phyloP scores from a whole-genome alignment of 2,797 vertebrate genomes.

The Coracias cyanogaster region DNA sequence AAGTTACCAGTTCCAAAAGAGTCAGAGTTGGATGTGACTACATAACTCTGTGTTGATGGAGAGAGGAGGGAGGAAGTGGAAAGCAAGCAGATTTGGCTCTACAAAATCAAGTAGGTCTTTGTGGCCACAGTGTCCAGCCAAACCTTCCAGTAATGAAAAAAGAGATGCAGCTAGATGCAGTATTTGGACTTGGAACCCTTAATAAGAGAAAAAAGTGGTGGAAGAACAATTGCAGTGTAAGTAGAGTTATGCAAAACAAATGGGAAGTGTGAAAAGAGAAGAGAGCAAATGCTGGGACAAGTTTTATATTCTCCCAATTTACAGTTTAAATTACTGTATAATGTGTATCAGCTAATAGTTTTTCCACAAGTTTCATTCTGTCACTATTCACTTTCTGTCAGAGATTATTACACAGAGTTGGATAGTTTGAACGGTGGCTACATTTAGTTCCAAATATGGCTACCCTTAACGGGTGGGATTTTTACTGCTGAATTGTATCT shows the following conservation, averaged over 20 bases:
- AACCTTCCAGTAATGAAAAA: neutral
- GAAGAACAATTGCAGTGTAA: neutral
- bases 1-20: neutral
- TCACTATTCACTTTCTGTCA: constrained; percentile 10
- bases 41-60: neutral
- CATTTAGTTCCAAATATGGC: constrained; percentile 5
- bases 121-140: neutral
- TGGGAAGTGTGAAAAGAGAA: neutral
- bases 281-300: neutral
- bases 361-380: constrained; percentile 1
- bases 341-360: neutral
- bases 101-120: neutral
- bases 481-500: neutral
- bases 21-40: neutral
- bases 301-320: neutral
- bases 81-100: neutral
- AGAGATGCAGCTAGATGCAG: neutral
- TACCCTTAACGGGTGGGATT: neutral
- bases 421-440: neutral
- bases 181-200: neutral
- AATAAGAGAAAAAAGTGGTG: neutral
- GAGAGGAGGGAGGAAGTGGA: neutral
- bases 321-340: neutral
- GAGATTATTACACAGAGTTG: neutral
- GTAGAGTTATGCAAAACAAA: neutral